phyloP scores from a whole-genome alignment of 1,140 invertebrate species.

The Tetramorium alpestre region DNA sequence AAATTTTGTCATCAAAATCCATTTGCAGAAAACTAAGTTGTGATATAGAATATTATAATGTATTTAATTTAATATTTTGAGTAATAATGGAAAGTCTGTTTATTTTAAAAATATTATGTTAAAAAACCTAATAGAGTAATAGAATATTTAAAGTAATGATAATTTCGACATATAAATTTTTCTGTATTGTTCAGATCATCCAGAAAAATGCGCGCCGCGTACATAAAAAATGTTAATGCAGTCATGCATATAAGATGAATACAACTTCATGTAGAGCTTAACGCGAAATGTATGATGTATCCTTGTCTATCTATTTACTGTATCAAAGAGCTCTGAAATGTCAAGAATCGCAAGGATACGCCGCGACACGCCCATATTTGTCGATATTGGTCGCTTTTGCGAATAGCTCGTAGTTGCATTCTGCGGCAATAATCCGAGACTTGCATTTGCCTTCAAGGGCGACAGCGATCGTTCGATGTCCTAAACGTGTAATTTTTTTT shows the following conservation, averaged over 20 bases:
- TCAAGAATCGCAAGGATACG: constrained; percentile 39
- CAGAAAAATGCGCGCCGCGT: background rate
- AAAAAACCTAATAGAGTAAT: background rate
- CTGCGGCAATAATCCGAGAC: constrained; percentile 12
- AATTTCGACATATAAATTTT: background rate
- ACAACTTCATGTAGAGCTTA: constrained; percentile 12
- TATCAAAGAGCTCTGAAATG: constrained; percentile 40
- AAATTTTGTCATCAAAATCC: constrained; percentile 10
- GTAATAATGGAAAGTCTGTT: background rate
- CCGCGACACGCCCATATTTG: constrained; percentile 31
- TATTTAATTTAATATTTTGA: background rate
- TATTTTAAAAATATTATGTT: constrained; percentile 5
- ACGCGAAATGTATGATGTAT: background rate
- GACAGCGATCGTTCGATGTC: background rate
- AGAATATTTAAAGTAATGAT: constrained; percentile 3
- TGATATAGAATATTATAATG: background rate
- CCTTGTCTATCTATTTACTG: background rate
- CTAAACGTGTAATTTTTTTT: background rate
- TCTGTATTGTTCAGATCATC: background rate
- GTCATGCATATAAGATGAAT: background rate
- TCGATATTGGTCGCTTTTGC: constrained; percentile 22
- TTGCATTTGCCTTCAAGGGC: constrained; percentile 27
- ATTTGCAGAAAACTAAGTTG: background rate
- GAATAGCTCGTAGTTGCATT: constrained; percentile 28
- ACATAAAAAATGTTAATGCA: background rate